phyloP scores from a whole-genome alignment of 2,888 invertebrate genomes.

The Hyposoter dolosus region DNA sequence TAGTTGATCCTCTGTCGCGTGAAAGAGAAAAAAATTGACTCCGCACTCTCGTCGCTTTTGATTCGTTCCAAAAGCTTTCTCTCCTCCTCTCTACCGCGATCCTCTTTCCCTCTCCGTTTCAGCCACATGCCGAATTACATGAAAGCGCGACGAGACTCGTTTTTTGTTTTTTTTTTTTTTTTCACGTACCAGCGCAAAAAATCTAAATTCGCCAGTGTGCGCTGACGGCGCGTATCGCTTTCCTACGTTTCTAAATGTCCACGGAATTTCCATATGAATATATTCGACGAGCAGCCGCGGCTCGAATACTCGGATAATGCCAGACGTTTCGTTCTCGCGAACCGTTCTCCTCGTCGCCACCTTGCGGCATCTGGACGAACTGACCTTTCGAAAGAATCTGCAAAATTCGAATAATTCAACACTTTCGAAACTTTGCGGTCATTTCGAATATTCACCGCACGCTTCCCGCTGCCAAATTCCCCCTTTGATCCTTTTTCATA shows the following conservation, averaged over 20 bases:
- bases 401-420: neutral
- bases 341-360: neutral
- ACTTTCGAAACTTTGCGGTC: neutral
- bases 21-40: slow-evolving; percentile 64
- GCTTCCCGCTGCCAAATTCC: neutral
- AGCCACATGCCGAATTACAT: neutral
- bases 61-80: slow-evolving; percentile 35
- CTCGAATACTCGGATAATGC: neutral
- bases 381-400: neutral
- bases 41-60: slow-evolving; percentile 34
- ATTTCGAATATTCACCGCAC: too few species aligned
- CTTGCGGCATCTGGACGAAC: neutral
- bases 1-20: slow-evolving; percentile 63
- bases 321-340: neutral
- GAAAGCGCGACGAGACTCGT: neutral
- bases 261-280: neutral
- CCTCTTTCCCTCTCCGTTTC: neutral
- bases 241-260: neutral
- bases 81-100: neutral
- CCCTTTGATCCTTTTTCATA: neutral
- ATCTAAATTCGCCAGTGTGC: neutral
- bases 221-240: neutral
- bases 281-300: neutral
- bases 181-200: neutral
- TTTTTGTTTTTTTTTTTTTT: neutral